Evolutionary conservation across 1,140 invertebrate genomes (phyloP), one percentile per base, ranked within the genome.

Genomic region (Musca vetustissima): DNA sequence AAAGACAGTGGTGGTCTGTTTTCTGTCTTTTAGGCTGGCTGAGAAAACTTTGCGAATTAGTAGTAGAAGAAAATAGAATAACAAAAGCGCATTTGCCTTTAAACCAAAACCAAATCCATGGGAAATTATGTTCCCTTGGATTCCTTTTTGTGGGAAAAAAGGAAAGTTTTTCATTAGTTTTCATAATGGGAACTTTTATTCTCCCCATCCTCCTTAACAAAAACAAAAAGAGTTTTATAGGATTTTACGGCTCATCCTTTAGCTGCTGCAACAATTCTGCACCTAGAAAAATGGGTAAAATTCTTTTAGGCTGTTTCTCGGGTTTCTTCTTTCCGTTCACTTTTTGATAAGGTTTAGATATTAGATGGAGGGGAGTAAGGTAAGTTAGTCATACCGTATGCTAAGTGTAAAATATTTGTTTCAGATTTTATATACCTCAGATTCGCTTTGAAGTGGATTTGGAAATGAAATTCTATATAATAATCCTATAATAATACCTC

Each of bases 71-170:
- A 59, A 55, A 55, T 55, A 55, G 24, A 36, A 61, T 19, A 32
- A 61, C 7, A 61, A 32, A 61, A 61, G 36, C 28, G 13, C 57
- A 61, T 61, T 61, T 61, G 57, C 57, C 57, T 61, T 59, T 43
- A 61, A 61, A 61, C 57, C 57, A 32, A 32, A n/a, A n/a, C 28
- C 28, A 43, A 43, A 43, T 43, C 36, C 11, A 61, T 43, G 28
- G 21, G 36, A 61, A 61, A n/a, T 19, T 61, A 43, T 19, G 36
- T 61, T 61, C 19, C 28, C 0, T 43, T 36, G 28, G 57, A 61
- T 36, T 28, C 28, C 8, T 28, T 61, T 32, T 43, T 3, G 14
- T 1, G 14, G 24, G 55, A 32, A 59, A 25, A 59, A 59, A 59
- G 21, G 19, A 21, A 61, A 61, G 28, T 36, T 36, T 61, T 61